Conservation (phyloP, 2,113 vertebrate genomes). For the Pollachius pollachius region DNA sequence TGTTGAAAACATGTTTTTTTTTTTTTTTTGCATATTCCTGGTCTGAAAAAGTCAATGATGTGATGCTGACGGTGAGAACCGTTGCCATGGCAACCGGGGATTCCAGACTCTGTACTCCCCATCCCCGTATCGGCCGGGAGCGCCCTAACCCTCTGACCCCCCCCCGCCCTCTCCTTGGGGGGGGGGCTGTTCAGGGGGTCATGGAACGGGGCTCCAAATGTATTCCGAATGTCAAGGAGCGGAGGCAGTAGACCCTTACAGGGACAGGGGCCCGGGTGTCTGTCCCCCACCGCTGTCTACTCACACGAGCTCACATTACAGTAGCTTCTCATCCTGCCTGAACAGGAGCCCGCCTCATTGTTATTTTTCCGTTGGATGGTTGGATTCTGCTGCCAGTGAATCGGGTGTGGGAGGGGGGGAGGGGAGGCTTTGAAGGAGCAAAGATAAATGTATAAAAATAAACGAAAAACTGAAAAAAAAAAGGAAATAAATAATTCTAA, state of each 20-base stretch:
- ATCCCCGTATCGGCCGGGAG: conserved; percentile 25
- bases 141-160: conserved; percentile 41
- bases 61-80: conserved; percentile 17
- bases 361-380: conserved; percentile 25
- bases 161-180: conserved; percentile 18
- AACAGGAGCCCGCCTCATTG: conserved; percentile 2
- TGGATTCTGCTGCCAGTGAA: conserved; percentile 45
- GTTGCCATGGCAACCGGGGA: conserved; percentile 34
- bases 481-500: conserved; percentile 34
- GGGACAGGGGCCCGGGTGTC: no score
- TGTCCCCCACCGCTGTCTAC: no score
- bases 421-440: conserved; percentile 16
- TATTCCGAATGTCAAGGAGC: no score
- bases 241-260: no score
- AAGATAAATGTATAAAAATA: conserved; percentile 30
- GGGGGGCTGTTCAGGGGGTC: conserved; percentile 16
- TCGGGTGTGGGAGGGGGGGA: conserved; percentile 20
- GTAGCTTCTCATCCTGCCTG: conserved; percentile 15
- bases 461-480: conserved; percentile 17
- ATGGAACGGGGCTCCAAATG: conserved; percentile 12
- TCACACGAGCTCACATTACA: not conserved
- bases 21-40: not conserved
- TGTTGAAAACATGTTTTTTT: not conserved
- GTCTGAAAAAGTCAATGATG: not conserved
- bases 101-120: conserved; percentile 6